Percentiles rank a stretch among this genome's conserved stretches.
Evolutionary conservation across 2,113 vertebrate species (phyloP).

Genomic region (Nyctibius bracteatus): DNA sequence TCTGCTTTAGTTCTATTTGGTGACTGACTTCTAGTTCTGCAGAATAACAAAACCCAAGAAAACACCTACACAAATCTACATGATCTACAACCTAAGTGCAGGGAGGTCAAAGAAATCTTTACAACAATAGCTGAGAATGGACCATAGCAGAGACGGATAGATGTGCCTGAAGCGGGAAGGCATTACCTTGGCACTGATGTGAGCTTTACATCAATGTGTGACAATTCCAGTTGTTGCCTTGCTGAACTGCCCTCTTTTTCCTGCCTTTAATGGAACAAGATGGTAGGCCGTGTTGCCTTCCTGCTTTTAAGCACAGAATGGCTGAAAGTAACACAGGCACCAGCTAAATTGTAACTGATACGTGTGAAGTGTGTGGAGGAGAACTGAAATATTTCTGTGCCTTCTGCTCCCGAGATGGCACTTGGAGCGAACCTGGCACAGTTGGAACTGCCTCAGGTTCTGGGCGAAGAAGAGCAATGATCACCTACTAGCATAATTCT

Average conservation of each 20-base stretch:
- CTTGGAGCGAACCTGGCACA: neutral
- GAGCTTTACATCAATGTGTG: neutral
- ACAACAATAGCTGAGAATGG: neutral
- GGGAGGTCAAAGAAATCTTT: conserved; percentile 3
- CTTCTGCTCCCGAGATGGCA: neutral
- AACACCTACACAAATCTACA: neutral
- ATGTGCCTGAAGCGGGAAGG: neutral
- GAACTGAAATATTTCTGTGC: neutral
- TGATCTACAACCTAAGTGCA: neutral
- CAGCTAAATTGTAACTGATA: neutral
- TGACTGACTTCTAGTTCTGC: neutral
- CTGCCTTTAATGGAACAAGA: neutral
- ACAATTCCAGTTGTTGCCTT: neutral
- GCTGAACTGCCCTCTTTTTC: neutral
- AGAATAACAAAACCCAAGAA: neutral
- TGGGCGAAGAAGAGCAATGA: neutral
- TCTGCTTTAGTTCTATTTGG: neutral
- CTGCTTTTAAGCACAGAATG: neutral
- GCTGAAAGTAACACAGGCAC: neutral
- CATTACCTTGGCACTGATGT: neutral
- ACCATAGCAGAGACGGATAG: neutral
- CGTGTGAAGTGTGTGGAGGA: neutral
- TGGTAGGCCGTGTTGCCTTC: neutral
- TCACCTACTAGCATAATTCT: neutral
- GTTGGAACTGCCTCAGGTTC: neutral